These are phyloP conservation scores for Halocaridina rubra DNA, from an alignment of 2,888 invertebrate species.

Conservation along the genomic window DNA sequence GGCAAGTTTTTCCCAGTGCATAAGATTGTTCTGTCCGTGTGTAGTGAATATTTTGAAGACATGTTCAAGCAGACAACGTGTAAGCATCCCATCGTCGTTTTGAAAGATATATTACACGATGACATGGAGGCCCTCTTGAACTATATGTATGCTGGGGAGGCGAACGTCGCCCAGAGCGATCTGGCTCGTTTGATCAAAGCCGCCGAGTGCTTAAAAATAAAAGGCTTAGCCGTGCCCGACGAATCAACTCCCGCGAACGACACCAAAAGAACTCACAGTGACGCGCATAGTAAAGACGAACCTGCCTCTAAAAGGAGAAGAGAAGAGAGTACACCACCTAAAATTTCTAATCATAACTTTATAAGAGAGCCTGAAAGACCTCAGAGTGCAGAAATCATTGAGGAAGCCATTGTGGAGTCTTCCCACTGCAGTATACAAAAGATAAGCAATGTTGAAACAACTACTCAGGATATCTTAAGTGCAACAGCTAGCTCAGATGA, in stretches of 20 bases:
- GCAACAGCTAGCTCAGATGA: neutral
- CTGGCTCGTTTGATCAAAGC: slow-evolving; percentile 60
- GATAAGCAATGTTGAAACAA: neutral
- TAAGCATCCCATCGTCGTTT: slow-evolving; percentile 56
- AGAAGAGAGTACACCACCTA: slow-evolving; percentile 3
- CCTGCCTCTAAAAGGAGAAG: slow-evolving; percentile 27
- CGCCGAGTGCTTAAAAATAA: slow-evolving; percentile 60
- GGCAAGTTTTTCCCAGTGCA: slow-evolving; percentile 61
- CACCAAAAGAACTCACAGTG: slow-evolving; percentile 19
- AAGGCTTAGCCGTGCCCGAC: slow-evolving; percentile 60
- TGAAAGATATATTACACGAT: slow-evolving; percentile 58
- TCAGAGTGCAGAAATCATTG: neutral
- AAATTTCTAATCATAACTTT: neutral
- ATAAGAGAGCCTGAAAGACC: neutral
- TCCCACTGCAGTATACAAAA: neutral
- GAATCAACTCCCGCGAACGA: slow-evolving; percentile 33
- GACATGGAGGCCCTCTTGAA: slow-evolving; percentile 59
- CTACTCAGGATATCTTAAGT: neutral
- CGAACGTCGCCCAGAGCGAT: slow-evolving; percentile 59
- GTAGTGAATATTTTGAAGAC: slow-evolving; percentile 63
- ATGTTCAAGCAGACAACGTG: slow-evolving; percentile 57
- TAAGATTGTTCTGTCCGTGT: slow-evolving; percentile 59
- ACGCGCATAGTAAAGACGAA: neutral
- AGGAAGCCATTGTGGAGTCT: neutral
- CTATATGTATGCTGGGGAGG: slow-evolving; percentile 61